phyloP scores from a whole-genome alignment of 1,140 invertebrate genomes.

The Caenorhabditis brenneri region DNA sequence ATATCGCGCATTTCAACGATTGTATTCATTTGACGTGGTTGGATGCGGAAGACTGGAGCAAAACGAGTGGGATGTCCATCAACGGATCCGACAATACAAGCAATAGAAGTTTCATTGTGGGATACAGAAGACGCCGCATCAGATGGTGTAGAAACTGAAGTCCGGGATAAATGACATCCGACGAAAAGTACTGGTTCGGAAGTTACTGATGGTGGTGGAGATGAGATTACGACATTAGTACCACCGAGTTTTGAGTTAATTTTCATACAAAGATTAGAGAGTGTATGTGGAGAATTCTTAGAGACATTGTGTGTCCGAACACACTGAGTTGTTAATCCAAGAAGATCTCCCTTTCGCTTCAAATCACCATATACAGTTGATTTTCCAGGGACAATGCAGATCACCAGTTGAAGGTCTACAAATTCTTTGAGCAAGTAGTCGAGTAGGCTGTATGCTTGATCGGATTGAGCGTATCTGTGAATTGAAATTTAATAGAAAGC shows the following conservation, averaged over 20 bases:
- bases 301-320: background rate
- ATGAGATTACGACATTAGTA: background rate
- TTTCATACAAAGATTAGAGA: conserved; percentile 31
- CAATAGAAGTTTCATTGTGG: background rate
- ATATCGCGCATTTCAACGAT: background rate
- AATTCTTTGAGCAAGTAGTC: background rate
- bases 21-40: background rate
- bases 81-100: background rate
- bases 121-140: background rate
- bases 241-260: conserved; percentile 32
- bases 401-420: background rate
- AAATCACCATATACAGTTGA: background rate
- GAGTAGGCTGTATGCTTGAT: background rate
- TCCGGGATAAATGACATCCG: conserved; percentile 19
- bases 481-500: background rate
- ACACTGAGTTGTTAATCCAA: conserved; percentile 18
- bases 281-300: background rate
- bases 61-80: conserved; percentile 12
- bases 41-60: background rate
- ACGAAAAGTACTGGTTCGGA: background rate
- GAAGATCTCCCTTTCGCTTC: conserved; percentile 5
- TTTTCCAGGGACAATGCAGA: background rate
- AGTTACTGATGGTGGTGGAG: background rate
- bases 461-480: background rate
- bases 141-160: background rate